phyloP scores from a whole-genome alignment of 2,113 vertebrate genomes.

The Rhinolophus sinicus region DNA sequence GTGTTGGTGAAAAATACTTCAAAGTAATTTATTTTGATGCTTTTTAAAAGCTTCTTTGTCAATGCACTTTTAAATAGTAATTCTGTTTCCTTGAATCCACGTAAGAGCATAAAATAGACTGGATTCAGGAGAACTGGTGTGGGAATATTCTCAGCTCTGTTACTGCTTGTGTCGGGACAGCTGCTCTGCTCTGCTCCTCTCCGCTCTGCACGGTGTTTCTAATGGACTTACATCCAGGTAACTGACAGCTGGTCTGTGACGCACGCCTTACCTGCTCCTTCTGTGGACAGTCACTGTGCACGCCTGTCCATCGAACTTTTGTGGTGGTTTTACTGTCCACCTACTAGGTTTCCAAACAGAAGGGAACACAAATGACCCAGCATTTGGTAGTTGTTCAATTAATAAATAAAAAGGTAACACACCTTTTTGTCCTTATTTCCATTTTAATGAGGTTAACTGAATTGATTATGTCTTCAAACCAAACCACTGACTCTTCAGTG shows the following conservation, averaged over 20 bases:
- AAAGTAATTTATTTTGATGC: constrained; percentile 76
- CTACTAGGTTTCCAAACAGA: constrained; percentile 26
- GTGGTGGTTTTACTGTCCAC: neutral
- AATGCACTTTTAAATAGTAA: constrained; percentile 76
- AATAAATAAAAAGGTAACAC: neutral
- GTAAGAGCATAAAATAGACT: constrained; percentile 52
- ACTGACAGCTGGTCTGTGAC: neutral
- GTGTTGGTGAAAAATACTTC: constrained; percentile 70
- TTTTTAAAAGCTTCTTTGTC: constrained; percentile 82
- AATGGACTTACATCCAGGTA: constrained; percentile 58
- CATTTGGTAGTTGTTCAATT: constrained; percentile 55
- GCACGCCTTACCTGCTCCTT: constrained; percentile 13
- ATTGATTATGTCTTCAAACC: neutral
- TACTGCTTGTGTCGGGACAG: constrained; percentile 58
- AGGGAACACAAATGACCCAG: constrained; percentile 18
- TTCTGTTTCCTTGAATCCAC: constrained; percentile 65
- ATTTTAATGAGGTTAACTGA: neutral
- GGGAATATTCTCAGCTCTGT: constrained; percentile 27
- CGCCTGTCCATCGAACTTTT: neutral
- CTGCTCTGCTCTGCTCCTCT: neutral
- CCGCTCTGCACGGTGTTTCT: neutral
- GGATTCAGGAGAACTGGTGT: constrained; percentile 50
- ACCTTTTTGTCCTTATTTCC: constrained; percentile 35
- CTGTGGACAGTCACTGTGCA: neutral
- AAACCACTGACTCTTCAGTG: neutral